Evolutionary conservation across 1,140 invertebrate genomes (phyloP), one percentile per base, ranked within the genome.

Genomic region (Atta cephalotes): DNA sequence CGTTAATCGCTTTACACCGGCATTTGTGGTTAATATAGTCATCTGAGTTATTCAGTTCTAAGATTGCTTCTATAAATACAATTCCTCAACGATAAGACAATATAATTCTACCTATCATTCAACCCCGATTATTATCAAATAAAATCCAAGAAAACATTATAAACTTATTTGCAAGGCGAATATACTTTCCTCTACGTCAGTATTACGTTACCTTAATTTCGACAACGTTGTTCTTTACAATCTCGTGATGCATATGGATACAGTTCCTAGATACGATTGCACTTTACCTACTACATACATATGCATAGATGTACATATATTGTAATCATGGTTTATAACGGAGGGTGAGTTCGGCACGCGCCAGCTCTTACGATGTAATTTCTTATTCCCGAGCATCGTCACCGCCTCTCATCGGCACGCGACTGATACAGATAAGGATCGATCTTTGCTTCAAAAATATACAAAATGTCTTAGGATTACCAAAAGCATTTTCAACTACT

Each of bases 211-310:
- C 77, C 72, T 90, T 90, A 90, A 90, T 90, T 90, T 90, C 84
- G 85, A 74, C 79, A 89, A 35, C 72, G 88, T 62, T 85, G 88
- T 89, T 85, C 86, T 90, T 90, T 89, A 90, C 74, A 77, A 84
- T 60, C 88, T 21, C 53, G 58, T 86, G 86, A 90, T 90, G 89
- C 89, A 90, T 90, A 90, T 90, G 85, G 88, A 89, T 90, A 79
- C 86, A 60, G 39, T 76, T 71, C 9, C 74, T 45, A 53, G 78
- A 65, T 88, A 39, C 71, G 66, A 79, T 56, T 39, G 49, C 56
- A 25, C 39, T 68, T 68, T 56, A 35, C 14, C 39, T 31, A 25
- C 78, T 35, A 31, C 51, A 65, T 71, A 53, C 51, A 72, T 71
- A 49, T 85, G 82, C 49, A 78, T 65, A 51, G 25, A 51, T 79